phyloP scores from a whole-genome alignment of 2,797 vertebrate genomes.

The Neosilurus mollespiculum region DNA sequence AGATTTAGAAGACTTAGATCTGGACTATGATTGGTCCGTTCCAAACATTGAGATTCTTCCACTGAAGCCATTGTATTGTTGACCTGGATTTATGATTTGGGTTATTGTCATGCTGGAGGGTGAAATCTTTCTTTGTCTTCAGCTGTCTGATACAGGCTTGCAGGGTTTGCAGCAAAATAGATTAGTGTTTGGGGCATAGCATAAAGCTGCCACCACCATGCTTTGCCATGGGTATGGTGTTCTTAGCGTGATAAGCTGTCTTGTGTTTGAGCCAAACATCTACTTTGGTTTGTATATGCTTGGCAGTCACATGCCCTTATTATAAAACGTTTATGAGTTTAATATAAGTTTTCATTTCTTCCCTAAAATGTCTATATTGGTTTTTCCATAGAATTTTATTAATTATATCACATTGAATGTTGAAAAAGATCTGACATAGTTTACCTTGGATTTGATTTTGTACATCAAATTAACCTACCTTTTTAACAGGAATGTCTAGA shows the following conservation, averaged over 20 bases:
- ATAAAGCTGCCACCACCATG: slow-evolving; percentile 1
- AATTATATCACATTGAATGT: not conserved
- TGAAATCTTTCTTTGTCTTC: not conserved
- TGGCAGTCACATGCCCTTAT: not conserved
- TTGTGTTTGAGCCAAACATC: not conserved
- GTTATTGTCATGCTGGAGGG: not conserved
- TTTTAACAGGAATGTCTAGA: not conserved
- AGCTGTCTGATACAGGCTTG: not conserved
- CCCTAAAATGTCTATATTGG: not conserved
- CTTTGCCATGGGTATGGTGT: not conserved
- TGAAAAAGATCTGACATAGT: not conserved
- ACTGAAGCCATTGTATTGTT: not conserved
- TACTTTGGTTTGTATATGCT: not conserved
- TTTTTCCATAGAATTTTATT: not conserved
- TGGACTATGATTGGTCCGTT: not conserved
- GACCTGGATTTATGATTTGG: not conserved
- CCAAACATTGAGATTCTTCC: not conserved
- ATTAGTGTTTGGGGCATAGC: not conserved
- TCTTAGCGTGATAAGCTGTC: not conserved
- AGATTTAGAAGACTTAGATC: not conserved
- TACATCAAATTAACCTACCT: not conserved
- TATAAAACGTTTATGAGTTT: not conserved
- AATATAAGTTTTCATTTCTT: not conserved
- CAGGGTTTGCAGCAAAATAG: not conserved
- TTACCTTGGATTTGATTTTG: not conserved